Conservation (phyloP, 2,113 vertebrate species). For the Rhynchomys soricoides region DNA sequence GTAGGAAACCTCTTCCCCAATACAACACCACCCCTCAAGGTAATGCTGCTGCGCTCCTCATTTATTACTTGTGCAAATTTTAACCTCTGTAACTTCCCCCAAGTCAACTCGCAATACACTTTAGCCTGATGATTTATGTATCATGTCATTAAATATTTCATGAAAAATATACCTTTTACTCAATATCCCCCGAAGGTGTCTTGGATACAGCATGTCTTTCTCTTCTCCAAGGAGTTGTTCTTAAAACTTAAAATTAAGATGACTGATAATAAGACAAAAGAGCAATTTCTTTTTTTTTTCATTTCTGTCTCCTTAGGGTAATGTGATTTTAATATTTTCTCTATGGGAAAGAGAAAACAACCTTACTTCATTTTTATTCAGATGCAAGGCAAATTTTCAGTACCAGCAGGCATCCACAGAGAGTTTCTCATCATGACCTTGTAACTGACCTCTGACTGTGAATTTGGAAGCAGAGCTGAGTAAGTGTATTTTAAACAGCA, state of each 20-base stretch:
- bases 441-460: slow-evolving; percentile 29
- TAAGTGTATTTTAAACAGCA: slow-evolving; percentile 21
- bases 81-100: slow-evolving; percentile 82
- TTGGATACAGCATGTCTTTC: slow-evolving; percentile 41
- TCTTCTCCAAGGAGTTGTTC: background rate
- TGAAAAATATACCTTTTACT: slow-evolving; percentile 76
- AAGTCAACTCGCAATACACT: slow-evolving; percentile 76
- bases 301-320: background rate
- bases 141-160: slow-evolving; percentile 80
- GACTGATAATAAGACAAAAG: slow-evolving; percentile 48
- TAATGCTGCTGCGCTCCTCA: slow-evolving; percentile 67
- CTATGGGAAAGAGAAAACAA: background rate
- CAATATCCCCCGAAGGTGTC: slow-evolving; percentile 63
- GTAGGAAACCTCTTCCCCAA: slow-evolving; percentile 69
- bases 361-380: background rate
- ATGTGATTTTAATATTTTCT: slow-evolving; percentile 27
- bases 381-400: background rate
- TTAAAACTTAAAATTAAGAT: slow-evolving; percentile 66
- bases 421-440: slow-evolving; percentile 12
- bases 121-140: slow-evolving; percentile 85
- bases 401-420: background rate
- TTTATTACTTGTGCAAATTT: slow-evolving; percentile 81
- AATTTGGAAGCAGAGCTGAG: slow-evolving; percentile 17
- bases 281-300: background rate
- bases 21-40: slow-evolving; percentile 58